Conservation (phyloP, 1,140 invertebrate species). For the Acromyrmex echinatior region DNA sequence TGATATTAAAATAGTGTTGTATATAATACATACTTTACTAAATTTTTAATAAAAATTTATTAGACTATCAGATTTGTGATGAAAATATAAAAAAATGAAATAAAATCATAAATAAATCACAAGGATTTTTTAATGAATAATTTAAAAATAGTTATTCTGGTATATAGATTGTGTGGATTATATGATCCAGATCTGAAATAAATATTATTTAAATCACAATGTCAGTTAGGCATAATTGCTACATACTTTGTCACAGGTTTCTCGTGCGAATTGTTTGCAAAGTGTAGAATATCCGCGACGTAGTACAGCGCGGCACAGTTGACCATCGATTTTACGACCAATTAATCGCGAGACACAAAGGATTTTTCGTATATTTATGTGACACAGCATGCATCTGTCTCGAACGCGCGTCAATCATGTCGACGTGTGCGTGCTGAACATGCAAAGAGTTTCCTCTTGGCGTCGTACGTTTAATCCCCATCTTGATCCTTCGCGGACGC, state of each 20-base stretch:
- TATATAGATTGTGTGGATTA: too few species aligned
- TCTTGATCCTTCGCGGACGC: conserved; percentile 6
- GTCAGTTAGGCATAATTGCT: not conserved
- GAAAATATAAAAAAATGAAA: not conserved
- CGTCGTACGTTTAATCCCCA: conserved; percentile 34
- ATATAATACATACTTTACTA: not conserved
- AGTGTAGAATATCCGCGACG: not conserved
- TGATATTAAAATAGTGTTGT: not conserved
- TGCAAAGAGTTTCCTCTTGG: conserved; percentile 40
- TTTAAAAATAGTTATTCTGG: too few species aligned
- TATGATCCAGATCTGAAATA: not conserved
- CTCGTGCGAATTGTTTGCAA: not conserved
- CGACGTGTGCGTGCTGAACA: conserved; percentile 30
- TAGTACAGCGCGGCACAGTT: too few species aligned
- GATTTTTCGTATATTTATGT: conserved; percentile 46
- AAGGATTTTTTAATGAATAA: not conserved
- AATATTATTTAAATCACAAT: not conserved
- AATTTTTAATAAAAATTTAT: not conserved
- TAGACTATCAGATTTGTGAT: not conserved
- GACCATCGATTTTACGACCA: conserved; percentile 23
- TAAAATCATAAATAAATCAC: conserved; percentile 3
- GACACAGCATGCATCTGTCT: not conserved
- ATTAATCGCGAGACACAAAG: conserved; percentile 26
- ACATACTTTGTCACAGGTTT: not conserved
- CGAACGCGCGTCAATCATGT: conserved; percentile 22